Evolutionary conservation across 2,888 invertebrate species (phyloP), one percentile per base, ranked within the genome.

Genomic region (Meloe dianella): DNA sequence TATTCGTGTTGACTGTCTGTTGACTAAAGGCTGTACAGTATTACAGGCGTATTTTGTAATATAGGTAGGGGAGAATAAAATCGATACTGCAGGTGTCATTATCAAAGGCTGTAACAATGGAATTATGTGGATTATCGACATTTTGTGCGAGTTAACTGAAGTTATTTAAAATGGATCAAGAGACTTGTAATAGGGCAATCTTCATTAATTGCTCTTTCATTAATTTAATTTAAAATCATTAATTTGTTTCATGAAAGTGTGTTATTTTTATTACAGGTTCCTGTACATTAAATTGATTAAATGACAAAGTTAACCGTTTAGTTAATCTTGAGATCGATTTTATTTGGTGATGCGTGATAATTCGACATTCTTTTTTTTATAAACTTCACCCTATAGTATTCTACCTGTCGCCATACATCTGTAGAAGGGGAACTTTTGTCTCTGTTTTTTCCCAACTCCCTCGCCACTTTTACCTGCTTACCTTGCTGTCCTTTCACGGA

Each of bases 291-390:
- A n/a, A 41, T 41, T 41, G 41, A 41, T 41, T 41, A 41, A 41
- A 41, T 17, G 41, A 41, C 41, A 17, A 35, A 12, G 6, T 35
- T 8, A 41, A n/a, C n/a, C 10, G 35, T 41, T 41, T 41, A 66
- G 68, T 71, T 69, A 67, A 64, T 73, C 62, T 66, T 62, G 24
- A 74, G 74, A 78, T 78, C 78, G 78, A 78, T 78, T 74, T 66
- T 32, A 22, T 71, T 68, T 73, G 72, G 69, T 66, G 75, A 75
- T 75, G 76, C 78, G 77, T 77, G 78, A 75, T 77, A 76, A 74
- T 75, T 74, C 61, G 73, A 65, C 69, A 70, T 73, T 71, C 72
- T 69, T 32, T 22, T 10, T 41, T 24, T 7, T 47, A 51, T 20
- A 51, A 51, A 51, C 20, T 22, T 60, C 47, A 29, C 61, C 57